Conservation (phyloP, 1,140 invertebrate species). For the Drosophila murphyi region DNA sequence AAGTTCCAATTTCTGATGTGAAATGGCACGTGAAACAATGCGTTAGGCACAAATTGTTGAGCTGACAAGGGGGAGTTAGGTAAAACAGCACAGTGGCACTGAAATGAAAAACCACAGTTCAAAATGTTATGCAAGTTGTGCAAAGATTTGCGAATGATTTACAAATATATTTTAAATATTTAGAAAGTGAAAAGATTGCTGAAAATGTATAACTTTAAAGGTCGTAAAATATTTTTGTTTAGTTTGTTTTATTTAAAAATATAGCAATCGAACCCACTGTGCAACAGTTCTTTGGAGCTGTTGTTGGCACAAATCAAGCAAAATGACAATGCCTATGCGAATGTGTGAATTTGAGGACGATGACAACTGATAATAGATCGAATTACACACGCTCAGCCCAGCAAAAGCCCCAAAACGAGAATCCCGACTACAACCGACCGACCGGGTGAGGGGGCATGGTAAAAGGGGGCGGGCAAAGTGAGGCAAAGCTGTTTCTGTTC, state of each 20-base stretch:
- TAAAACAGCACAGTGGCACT: conserved; percentile 40
- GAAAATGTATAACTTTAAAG: too few relatives aligned
- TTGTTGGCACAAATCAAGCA: conserved; percentile 71
- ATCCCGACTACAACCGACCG: conserved; percentile 6
- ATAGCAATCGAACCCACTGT: conserved; percentile 47
- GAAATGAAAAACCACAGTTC: background rate
- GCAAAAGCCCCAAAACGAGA: conserved; percentile 11
- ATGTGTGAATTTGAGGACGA: conserved; percentile 80
- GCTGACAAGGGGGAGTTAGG: conserved; percentile 12
- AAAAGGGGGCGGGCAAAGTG: too few relatives aligned
- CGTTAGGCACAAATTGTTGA: conserved; percentile 29
- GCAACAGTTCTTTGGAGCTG: background rate
- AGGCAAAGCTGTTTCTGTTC: background rate
- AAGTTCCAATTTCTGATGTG: conserved; percentile 77
- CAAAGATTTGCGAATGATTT: background rate
- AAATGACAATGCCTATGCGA: conserved; percentile 68
- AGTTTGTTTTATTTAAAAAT: background rate
- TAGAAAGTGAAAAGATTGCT: too few relatives aligned
- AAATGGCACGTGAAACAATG: conserved; percentile 81
- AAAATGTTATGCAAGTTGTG: background rate
- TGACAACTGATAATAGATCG: conserved; percentile 83
- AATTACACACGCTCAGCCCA: conserved; percentile 65
- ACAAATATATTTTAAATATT: too few relatives aligned
- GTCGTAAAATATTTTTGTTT: background rate
- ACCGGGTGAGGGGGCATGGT: background rate